These are phyloP conservation scores for Zaprionus africanus DNA, from an alignment of 1,140 invertebrate species.

Conservation along the genomic window DNA sequence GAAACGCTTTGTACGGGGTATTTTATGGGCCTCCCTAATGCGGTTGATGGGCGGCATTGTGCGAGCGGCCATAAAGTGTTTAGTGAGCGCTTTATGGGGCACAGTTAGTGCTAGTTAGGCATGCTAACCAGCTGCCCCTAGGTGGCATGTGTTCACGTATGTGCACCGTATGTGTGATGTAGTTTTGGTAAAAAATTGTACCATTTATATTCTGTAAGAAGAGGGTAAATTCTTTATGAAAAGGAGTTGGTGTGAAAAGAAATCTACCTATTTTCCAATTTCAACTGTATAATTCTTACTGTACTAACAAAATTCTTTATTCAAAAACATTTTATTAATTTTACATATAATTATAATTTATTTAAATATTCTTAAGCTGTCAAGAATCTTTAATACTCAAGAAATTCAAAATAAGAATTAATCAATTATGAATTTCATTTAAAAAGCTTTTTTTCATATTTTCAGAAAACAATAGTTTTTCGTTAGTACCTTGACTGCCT, in stretches of 20 bases:
- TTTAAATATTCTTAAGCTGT: too few relatives aligned
- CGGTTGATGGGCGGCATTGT: conserved; percentile 41
- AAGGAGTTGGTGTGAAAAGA: not conserved
- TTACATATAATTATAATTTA: too few relatives aligned
- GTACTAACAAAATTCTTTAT: too few relatives aligned
- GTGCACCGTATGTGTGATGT: not conserved
- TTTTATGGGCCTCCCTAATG: conserved; percentile 53
- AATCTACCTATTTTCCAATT: not conserved
- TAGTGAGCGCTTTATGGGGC: conserved; percentile 38
- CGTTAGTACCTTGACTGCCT: too few relatives aligned
- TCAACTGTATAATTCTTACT: too few relatives aligned
- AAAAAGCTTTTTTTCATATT: too few relatives aligned
- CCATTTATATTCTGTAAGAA: not conserved
- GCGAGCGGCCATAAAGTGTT: conserved; percentile 35
- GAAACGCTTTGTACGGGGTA: conserved; percentile 14
- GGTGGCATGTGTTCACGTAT: conserved; percentile 1
- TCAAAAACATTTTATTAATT: too few relatives aligned
- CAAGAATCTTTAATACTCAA: too few relatives aligned
- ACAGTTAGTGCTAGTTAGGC: conserved; percentile 33
- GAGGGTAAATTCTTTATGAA: not conserved
- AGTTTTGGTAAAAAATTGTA: not conserved
- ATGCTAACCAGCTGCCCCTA: conserved; percentile 44
- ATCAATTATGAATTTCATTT: too few relatives aligned
- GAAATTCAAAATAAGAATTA: too few relatives aligned
- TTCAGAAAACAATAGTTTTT: too few relatives aligned